Evolutionary conservation across 1,140 invertebrate species (phyloP).

Genomic region (Heliconius melpomene): DNA sequence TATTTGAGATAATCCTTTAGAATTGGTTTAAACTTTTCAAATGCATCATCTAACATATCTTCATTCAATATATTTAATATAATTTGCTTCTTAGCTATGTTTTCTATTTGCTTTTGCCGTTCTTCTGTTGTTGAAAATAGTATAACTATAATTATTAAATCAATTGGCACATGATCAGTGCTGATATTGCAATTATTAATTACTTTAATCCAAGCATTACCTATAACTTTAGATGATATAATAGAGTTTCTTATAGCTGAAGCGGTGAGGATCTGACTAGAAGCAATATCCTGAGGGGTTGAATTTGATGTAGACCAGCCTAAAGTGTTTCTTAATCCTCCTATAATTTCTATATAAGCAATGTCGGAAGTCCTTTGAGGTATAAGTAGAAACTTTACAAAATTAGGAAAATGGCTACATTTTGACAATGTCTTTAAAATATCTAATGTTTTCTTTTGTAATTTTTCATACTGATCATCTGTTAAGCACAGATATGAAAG

Average conservation of each 20-base stretch:
- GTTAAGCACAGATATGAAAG: conserved; percentile 73
- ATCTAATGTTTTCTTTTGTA: conserved; percentile 71
- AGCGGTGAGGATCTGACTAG: conserved; percentile 74
- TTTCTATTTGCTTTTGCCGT: conserved; percentile 70
- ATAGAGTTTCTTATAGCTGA: conserved; percentile 72
- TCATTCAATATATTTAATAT: conserved; percentile 67
- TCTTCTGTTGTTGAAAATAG: conserved; percentile 69
- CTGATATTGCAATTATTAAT: conserved; percentile 59
- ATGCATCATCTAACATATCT: conserved; percentile 63
- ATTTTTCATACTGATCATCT: conserved; percentile 63
- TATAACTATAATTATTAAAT: conserved; percentile 73
- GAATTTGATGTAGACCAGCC: conserved; percentile 62
- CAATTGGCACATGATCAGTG: conserved; percentile 72
- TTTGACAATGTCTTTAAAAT: conserved; percentile 63
- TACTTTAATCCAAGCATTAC: conserved; percentile 73
- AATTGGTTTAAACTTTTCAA: conserved; percentile 72
- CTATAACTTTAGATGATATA: conserved; percentile 66
- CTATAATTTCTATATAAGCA: conserved; percentile 60
- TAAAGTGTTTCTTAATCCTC: conserved; percentile 65
- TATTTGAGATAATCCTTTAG: conserved; percentile 67
- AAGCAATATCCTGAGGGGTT: conserved; percentile 60
- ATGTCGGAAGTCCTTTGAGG: conserved; percentile 53
- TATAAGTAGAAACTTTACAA: conserved; percentile 74
- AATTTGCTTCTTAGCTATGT: conserved; percentile 67
- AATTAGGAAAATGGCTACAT: conserved; percentile 69